A percentile compares a stretch with the other conserved stretches of the same genome.
Conservation (phyloP, 1,140 invertebrate genomes). For the Leptinotarsa undecemlineata region DNA sequence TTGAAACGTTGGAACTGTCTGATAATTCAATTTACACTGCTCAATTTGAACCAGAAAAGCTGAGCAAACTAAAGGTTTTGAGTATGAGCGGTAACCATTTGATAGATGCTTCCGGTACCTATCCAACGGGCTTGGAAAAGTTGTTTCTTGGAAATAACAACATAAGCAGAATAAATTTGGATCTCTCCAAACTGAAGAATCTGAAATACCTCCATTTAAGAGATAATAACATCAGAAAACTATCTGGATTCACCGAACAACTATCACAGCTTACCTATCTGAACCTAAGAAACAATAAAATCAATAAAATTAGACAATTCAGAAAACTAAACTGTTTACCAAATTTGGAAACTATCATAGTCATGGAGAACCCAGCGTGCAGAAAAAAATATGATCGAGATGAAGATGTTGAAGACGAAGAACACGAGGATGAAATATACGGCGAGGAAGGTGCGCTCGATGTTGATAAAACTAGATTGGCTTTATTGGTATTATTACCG, state of each 20-base stretch:
- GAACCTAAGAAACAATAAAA: conserved; percentile 60
- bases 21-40: conserved; percentile 53
- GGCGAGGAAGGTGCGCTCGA: conserved; percentile 51
- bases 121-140: conserved; percentile 57
- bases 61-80: conserved; percentile 52
- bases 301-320: conserved; percentile 57
- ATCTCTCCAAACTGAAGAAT: conserved; percentile 55
- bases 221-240: conserved; percentile 58
- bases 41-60: conserved; percentile 43
- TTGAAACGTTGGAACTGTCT: conserved; percentile 59
- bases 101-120: conserved; percentile 53
- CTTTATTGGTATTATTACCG: conserved; percentile 57
- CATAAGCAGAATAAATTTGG: conserved; percentile 32
- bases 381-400: conserved; percentile 41
- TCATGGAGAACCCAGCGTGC: conserved; percentile 52
- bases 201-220: conserved; percentile 59
- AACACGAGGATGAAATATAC: conserved; percentile 52
- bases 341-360: conserved; percentile 56
- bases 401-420: conserved; percentile 47
- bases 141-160: conserved; percentile 44
- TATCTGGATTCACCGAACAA: conserved; percentile 56
- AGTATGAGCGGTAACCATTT: conserved; percentile 58
- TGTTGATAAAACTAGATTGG: conserved; percentile 45
- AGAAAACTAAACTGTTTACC: conserved; percentile 58
- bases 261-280: conserved; percentile 58